phyloP scores from a whole-genome alignment of 1,140 invertebrate genomes.

The Sitobion miscanthi region DNA sequence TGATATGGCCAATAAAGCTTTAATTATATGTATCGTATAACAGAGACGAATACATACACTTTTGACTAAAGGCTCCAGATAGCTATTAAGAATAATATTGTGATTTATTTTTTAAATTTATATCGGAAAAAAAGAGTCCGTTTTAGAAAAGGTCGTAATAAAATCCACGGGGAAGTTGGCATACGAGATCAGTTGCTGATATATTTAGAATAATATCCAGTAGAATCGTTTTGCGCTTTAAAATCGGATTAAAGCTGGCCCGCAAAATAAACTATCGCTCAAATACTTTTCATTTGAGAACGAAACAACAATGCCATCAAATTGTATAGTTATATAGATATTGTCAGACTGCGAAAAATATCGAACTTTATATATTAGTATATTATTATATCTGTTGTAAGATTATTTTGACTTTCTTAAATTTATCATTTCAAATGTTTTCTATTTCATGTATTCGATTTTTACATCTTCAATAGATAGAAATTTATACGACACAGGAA shows the following conservation, averaged over 20 bases:
- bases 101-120: neutral
- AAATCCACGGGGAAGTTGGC: neutral
- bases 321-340: neutral
- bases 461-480: neutral
- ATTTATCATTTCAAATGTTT: neutral
- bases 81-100: neutral
- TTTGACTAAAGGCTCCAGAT: neutral
- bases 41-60: neutral
- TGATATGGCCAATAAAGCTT: neutral
- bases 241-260: neutral
- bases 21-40: neutral
- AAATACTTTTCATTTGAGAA: neutral
- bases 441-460: neutral
- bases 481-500: neutral
- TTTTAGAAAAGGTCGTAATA: neutral
- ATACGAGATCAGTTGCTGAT: neutral
- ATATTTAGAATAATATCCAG: neutral
- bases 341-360: neutral
- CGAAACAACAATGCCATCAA: neutral
- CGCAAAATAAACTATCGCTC: neutral
- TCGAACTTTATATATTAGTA: neutral
- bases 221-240: neutral
- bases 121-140: neutral
- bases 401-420: neutral
- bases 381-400: neutral